Evolutionary conservation across 2,113 vertebrate genomes (phyloP).

Genomic region (Hyaena hyaena): DNA sequence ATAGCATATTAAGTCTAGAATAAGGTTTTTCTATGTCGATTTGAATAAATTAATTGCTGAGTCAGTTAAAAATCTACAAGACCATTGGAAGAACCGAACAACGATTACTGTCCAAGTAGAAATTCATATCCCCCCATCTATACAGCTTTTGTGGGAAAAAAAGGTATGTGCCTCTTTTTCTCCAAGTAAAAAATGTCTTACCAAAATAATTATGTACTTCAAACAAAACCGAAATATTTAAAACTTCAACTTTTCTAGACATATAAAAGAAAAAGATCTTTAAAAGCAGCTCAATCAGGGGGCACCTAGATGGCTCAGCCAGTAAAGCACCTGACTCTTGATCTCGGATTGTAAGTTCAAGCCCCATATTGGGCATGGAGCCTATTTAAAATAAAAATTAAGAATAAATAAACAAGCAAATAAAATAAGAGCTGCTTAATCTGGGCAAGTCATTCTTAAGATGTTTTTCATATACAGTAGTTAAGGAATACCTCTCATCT

Average conservation of each 20-base stretch:
- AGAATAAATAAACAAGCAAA: too few species aligned
- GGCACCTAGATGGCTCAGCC: neutral
- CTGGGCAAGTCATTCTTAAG: neutral
- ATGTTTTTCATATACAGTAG: conserved; percentile 1
- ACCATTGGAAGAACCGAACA: neutral
- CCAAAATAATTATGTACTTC: conserved; percentile 9
- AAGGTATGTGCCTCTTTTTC: neutral
- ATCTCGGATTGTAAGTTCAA: neutral
- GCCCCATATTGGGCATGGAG: neutral
- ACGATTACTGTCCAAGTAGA: neutral
- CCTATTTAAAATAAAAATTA: neutral
- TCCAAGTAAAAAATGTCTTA: neutral
- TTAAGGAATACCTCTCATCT: neutral
- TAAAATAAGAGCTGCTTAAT: neutral
- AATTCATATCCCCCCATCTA: neutral
- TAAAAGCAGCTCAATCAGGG: neutral
- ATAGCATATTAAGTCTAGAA: neutral
- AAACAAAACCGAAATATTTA: conserved; percentile 40
- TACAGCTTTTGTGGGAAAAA: neutral
- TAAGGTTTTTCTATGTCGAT: neutral
- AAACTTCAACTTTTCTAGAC: conserved; percentile 11
- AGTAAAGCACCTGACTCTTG: neutral
- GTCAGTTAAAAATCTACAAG: conserved; percentile 30
- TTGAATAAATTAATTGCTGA: neutral
- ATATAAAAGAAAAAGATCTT: neutral